A percentile compares a stretch with the other conserved stretches of the same genome.
Conservation (phyloP, 2,113 vertebrate genomes). For the Saguinus imperator region DNA sequence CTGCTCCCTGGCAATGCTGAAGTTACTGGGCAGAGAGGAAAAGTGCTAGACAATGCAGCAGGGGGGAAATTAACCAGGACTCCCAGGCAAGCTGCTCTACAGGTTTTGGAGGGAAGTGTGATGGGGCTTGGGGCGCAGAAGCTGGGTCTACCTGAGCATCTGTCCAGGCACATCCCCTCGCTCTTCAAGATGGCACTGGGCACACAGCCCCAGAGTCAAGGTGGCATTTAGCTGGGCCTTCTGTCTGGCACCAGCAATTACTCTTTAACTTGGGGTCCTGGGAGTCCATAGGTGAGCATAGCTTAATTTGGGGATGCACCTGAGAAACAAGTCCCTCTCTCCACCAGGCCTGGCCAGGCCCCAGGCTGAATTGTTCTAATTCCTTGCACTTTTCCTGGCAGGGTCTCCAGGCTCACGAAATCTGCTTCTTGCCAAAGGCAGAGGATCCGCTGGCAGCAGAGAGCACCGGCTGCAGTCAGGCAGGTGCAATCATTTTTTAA, state of each 20-base stretch:
- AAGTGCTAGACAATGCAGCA: neutral
- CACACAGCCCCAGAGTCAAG: neutral
- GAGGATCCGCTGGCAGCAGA: neutral
- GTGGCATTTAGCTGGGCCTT: neutral
- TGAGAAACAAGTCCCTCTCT: neutral
- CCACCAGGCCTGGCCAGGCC: neutral
- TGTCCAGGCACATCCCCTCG: neutral
- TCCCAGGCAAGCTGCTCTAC: neutral
- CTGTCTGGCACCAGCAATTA: neutral
- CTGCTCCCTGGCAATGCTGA: neutral
- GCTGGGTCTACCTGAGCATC: neutral
- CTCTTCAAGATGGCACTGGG: neutral
- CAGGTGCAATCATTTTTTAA: neutral
- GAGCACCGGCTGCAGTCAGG: neutral
- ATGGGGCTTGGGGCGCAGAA: neutral
- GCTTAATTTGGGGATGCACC: neutral
- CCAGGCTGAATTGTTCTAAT: conserved; percentile 13
- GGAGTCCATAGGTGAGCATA: neutral
- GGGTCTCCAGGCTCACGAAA: neutral
- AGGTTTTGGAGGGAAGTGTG: neutral
- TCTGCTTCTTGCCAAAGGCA: conserved; percentile 50
- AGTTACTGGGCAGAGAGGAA: neutral
- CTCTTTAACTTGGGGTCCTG: neutral
- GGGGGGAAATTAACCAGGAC: neutral
- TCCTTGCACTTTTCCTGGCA: conserved; percentile 59